Percentiles rank a stretch among this genome's conserved stretches.
phyloP scores from a whole-genome alignment of 2,113 vertebrate genomes.

The Takifugu flavidus region DNA sequence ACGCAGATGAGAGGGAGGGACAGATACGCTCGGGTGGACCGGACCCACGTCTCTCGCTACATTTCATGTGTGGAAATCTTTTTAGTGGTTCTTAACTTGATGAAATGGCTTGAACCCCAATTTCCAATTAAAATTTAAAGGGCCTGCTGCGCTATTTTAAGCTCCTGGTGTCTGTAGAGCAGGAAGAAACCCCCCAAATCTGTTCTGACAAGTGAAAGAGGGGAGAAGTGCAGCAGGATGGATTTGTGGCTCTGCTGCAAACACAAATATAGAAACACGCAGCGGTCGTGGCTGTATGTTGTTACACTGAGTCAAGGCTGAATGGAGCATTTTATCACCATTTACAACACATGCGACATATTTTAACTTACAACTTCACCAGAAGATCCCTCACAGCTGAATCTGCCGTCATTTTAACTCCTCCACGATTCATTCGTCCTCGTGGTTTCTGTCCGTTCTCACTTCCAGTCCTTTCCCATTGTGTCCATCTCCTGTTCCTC shows the following conservation, averaged over 20 bases:
- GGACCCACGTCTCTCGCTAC: conserved; percentile 1
- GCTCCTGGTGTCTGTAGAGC: neutral
- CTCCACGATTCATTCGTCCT: neutral
- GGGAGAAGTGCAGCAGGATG: neutral
- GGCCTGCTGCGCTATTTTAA: conserved; percentile 1
- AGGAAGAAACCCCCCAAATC: conserved; percentile 7
- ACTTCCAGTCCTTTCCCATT: conserved; percentile 23
- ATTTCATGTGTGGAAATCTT: neutral
- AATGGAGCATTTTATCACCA: no score
- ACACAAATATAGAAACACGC: neutral
- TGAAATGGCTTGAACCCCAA: conserved; percentile 2
- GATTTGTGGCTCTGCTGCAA: neutral
- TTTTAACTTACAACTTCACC: no score
- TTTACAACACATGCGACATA: no score
- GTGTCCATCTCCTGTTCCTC: conserved; percentile 17
- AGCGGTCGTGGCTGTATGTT: neutral
- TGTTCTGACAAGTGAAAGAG: neutral
- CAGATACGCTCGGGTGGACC: neutral
- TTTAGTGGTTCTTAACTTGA: neutral
- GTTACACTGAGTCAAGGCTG: neutral
- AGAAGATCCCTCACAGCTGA: neutral
- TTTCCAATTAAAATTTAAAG: conserved; percentile 15
- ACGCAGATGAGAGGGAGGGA: conserved; percentile 12
- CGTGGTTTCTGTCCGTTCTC: conserved; percentile 3
- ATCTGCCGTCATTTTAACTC: neutral